Evolutionary conservation across 2,113 vertebrate genomes (phyloP).

Genomic region (Uropsilus gracilis): DNA sequence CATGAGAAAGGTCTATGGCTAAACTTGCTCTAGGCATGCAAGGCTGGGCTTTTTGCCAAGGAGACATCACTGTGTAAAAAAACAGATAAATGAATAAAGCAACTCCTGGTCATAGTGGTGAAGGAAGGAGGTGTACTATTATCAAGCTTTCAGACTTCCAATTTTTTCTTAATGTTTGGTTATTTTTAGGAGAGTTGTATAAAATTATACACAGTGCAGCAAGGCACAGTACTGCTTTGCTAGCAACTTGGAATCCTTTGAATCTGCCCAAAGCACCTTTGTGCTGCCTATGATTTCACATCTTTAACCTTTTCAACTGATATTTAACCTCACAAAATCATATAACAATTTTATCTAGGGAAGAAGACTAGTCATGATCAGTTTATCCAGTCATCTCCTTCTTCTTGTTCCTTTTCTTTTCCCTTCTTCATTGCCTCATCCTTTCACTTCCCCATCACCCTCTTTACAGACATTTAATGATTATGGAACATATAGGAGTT

Average conservation of each 20-base stretch:
- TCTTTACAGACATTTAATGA: background rate
- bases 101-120: background rate
- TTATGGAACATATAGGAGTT: background rate
- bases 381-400: background rate
- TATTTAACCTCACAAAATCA: background rate
- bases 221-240: background rate
- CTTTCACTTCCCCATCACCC: background rate
- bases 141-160: background rate
- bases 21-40: background rate
- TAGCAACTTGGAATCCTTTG: background rate
- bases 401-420: background rate
- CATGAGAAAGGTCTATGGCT: background rate
- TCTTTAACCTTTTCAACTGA: background rate
- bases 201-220: background rate
- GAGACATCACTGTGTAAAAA: background rate
- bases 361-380: background rate
- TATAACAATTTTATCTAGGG: background rate
- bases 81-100: background rate
- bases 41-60: conserved; percentile 4
- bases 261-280: background rate
- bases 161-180: background rate
- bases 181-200: background rate
- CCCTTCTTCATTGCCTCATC: background rate
- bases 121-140: background rate
- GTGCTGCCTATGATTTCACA: background rate